These are phyloP conservation scores for Indicator indicator DNA, from an alignment of 2,113 vertebrate genomes.

Conservation along the genomic window DNA sequence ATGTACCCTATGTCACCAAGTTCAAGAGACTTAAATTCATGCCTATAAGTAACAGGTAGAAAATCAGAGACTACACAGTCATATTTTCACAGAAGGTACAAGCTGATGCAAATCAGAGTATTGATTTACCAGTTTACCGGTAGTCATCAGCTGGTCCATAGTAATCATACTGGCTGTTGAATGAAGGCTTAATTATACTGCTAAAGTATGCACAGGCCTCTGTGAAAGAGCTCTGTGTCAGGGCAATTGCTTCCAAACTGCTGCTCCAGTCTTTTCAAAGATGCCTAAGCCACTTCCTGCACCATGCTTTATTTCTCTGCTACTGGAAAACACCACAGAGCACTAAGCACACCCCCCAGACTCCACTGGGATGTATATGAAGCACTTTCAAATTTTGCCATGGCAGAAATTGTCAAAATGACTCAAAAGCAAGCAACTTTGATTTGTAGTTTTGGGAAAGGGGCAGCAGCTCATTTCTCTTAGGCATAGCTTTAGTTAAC, in stretches of 20 bases:
- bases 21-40: not conserved
- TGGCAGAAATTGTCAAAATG: not conserved
- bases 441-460: not conserved
- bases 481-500: constrained; percentile 12
- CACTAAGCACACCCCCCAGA: not conserved
- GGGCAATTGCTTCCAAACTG: not conserved
- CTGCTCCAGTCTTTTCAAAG: not conserved
- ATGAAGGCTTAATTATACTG: not conserved
- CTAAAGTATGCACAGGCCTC: not conserved
- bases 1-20: not conserved
- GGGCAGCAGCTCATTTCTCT: not conserved
- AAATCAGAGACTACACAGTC: not conserved
- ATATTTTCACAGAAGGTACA: not conserved
- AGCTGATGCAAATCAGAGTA: not conserved
- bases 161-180: not conserved
- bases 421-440: not conserved
- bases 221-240: not conserved
- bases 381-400: not conserved
- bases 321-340: not conserved
- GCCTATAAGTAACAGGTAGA: not conserved
- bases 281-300: not conserved
- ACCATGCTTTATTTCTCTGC: not conserved
- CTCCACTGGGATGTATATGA: not conserved
- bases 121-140: not conserved
- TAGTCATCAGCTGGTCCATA: not conserved